phyloP scores from a whole-genome alignment of 1,140 invertebrate species.

The Chrysopa pallens region DNA sequence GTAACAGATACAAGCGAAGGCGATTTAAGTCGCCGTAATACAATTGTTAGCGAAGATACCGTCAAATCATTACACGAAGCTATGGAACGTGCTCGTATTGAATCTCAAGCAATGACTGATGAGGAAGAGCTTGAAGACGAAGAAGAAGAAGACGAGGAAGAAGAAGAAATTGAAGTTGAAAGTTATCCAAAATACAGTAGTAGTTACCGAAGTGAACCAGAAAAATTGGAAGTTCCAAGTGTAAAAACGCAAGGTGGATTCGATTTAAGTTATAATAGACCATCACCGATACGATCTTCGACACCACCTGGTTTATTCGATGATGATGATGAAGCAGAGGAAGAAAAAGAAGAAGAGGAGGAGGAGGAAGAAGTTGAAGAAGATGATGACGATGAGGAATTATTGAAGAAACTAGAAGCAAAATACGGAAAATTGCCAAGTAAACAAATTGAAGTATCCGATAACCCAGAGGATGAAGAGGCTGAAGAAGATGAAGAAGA shows the following conservation, averaged over 20 bases:
- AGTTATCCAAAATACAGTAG: not conserved
- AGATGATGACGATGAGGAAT: conserved; percentile 32
- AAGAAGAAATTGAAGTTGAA: conserved; percentile 12
- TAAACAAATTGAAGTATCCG: conserved; percentile 26
- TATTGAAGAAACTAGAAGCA: conserved; percentile 44
- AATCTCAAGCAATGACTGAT: conserved; percentile 10
- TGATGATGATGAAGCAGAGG: conserved; percentile 19
- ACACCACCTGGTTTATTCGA: not conserved
- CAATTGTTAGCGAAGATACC: too few relatives aligned
- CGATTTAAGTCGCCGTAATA: too few relatives aligned
- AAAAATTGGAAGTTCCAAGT: not conserved
- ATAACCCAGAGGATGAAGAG: conserved; percentile 27
- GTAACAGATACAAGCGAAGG: too few relatives aligned
- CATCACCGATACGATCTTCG: not conserved
- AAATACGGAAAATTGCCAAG: conserved; percentile 47
- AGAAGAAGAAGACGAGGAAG: conserved; percentile 24
- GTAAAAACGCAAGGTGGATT: not conserved
- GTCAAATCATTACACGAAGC: too few relatives aligned
- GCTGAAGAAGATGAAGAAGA: conserved; percentile 15
- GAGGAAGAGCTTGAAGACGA: conserved; percentile 28
- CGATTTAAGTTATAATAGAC: not conserved
- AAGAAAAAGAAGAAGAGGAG: conserved; percentile 31
- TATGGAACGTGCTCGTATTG: too few relatives aligned
- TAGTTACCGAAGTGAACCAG: not conserved
- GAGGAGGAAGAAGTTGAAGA: conserved; percentile 41